Base-by-base conservation (phyloP, 2,888 invertebrate species). In the Amphiduros pacificus region DNA sequence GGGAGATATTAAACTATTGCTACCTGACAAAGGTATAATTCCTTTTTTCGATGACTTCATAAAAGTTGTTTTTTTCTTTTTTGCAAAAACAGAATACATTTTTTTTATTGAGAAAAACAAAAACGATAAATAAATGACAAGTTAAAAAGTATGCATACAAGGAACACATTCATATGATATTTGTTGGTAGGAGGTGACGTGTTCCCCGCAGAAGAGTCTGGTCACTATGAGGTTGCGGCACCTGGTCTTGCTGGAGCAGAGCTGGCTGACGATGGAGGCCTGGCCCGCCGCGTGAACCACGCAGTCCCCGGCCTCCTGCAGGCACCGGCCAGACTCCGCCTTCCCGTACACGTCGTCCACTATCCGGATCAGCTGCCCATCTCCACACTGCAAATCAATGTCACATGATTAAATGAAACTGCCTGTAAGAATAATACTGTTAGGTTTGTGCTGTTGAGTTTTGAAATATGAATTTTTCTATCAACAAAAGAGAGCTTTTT, bases 101-200 rank as follows among this genome's bases (percentile, higher is more conserved):
- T n/a, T n/a, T n/a, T n/a, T n/a, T n/a, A n/a, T n/a, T n/a, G n/a
- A n/a, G n/a, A n/a, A n/a, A n/a, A n/a, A n/a, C n/a, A n/a, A n/a
- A n/a, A n/a, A n/a, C n/a, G n/a, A n/a, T n/a, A n/a, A n/a, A n/a
- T n/a, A n/a, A n/a, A n/a, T n/a, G n/a, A n/a, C n/a, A n/a, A n/a
- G n/a, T n/a, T n/a, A n/a, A n/a, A 36, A 9, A 36, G 9, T 36
- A 17, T 20, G 11, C 31, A 53, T 24, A 55, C 55, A 40, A 41
- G 58, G 58, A 14, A 58, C 58, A 58, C 58, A 58, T 32, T 58
- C 58, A 29, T 58, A 58, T 1, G 50, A 32, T 11, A 58, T 58
- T 22, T 58, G 49, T 22, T 58, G 58, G 32, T 58, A 58, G 6
- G 58, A 58, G n/a, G 50, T 58, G 28, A 58, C 58, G 14, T 48